Conservation (phyloP, 2,888 invertebrate genomes). For the Nephrocerus scutellatus region DNA sequence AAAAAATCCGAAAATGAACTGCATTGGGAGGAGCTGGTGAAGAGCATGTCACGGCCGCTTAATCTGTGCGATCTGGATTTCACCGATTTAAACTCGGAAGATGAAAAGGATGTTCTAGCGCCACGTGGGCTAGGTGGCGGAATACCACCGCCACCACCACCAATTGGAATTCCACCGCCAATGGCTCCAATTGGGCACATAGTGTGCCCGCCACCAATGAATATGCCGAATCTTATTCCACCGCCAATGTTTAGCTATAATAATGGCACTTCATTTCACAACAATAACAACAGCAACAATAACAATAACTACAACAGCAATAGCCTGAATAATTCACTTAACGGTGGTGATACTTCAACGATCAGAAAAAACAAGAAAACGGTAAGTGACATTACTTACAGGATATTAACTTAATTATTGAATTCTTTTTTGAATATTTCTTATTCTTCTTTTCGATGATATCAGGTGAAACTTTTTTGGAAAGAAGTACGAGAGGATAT, state of each 20-base stretch:
- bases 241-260: slow-evolving; percentile 51
- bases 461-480: slow-evolving; percentile 82
- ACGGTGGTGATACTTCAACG: slow-evolving; percentile 42
- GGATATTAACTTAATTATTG: not conserved
- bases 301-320: slow-evolving; percentile 40
- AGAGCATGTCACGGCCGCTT: slow-evolving; percentile 65
- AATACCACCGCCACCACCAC: slow-evolving; percentile 74
- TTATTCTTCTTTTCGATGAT: not conserved
- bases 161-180: slow-evolving; percentile 58
- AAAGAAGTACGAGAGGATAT: slow-evolving; percentile 75
- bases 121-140: slow-evolving; percentile 60
- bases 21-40: slow-evolving; percentile 89
- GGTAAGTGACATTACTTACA: slow-evolving; percentile 48
- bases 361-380: slow-evolving; percentile 90
- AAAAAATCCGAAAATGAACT: slow-evolving; percentile 90
- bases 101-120: slow-evolving; percentile 73
- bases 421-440: not conserved
- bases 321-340: slow-evolving; percentile 41
- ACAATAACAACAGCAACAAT: slow-evolving; percentile 33
- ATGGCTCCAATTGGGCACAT: slow-evolving; percentile 33
- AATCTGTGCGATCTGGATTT: slow-evolving; percentile 94
- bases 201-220: slow-evolving; percentile 49
- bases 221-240: slow-evolving; percentile 48
- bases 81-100: slow-evolving; percentile 81
- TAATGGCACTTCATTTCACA: no score